Evolutionary conservation across 2,888 invertebrate species (phyloP), one percentile per base, ranked within the genome.

Genomic region (Spisula subtruncata): DNA sequence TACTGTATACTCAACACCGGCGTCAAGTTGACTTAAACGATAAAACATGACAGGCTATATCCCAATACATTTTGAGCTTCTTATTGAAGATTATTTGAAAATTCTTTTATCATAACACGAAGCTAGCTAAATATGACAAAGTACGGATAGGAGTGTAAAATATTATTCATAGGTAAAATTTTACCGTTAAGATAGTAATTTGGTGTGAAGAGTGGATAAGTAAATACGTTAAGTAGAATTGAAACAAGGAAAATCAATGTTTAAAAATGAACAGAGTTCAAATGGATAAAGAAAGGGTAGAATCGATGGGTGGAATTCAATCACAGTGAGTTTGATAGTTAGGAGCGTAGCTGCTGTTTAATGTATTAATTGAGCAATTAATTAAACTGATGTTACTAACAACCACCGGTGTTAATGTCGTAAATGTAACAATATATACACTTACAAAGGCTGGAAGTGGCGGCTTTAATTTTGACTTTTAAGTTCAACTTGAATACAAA

Each of bases 81-180:
- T 46, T 75, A 66, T 46, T 48, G 29, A n/a, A 85, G 54, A 54
- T 79, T 79, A 54, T 20, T 85, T 35, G 75, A 85, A 85, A 83
- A 54, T n/a, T 60, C 51, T 82, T 51, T 85, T 85, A 85, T 85
- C 79, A 51, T 79, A 79, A 85, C 79, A 54, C 48, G 16, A 18
- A 54, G 51, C 29, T 10, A 54, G 51, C 29, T 12, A 32, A 54
- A 75, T 32, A 51, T 29, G 85, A 85, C 79, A 85, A 85, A 79
- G 54, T n/a, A 79, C 32, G 32, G 35, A 1, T 5, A 20, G 79
- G 75, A 51, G 51, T 54, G 12, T 75, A 29, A 54, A n/a, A 35
- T 18, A 51, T 75, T 71, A 84, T 60, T 84, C 83, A 48, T 84
- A 84, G 41, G 66, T 79, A 54, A 85, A 85, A 18, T 79, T 32